These are phyloP conservation scores for Prietella phreatophila DNA, from an alignment of 2,113 vertebrate genomes.

Conservation along the genomic window DNA sequence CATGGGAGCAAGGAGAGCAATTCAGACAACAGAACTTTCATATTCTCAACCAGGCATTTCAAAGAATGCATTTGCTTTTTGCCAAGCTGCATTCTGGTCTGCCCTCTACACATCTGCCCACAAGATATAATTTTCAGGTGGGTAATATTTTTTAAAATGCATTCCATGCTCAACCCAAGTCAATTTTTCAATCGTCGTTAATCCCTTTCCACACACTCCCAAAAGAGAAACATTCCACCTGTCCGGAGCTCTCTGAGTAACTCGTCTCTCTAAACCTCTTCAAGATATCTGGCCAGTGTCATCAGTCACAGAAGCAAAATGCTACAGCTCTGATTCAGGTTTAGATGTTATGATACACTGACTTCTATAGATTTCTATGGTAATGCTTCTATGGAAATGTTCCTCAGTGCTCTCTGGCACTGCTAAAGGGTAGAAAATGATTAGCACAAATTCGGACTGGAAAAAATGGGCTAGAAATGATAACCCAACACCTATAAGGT, in stretches of 20 bases:
- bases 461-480: not conserved
- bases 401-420: not conserved
- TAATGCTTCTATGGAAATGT: too few species aligned
- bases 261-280: slow-evolving; percentile 6
- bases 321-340: not conserved
- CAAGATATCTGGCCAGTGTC: not conserved
- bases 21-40: not conserved
- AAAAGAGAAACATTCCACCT: slow-evolving; percentile 31
- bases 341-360: not conserved
- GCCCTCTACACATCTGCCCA: slow-evolving; percentile 12
- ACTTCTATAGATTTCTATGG: not conserved
- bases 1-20: not conserved
- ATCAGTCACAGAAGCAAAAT: not conserved
- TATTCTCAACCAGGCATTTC: not conserved
- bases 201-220: not conserved
- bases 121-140: slow-evolving; percentile 16
- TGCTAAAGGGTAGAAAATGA: not conserved
- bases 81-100: slow-evolving; percentile 9
- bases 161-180: slow-evolving; percentile 20
- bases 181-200: not conserved
- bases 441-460: not conserved
- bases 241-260: not conserved
- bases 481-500: not conserved
- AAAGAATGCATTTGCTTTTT: not conserved
- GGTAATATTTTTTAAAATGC: not conserved